Evolutionary conservation across 2,888 invertebrate species (phyloP), one percentile per base, ranked within the genome.

Genomic region (Brassicogethes aeneus): DNA sequence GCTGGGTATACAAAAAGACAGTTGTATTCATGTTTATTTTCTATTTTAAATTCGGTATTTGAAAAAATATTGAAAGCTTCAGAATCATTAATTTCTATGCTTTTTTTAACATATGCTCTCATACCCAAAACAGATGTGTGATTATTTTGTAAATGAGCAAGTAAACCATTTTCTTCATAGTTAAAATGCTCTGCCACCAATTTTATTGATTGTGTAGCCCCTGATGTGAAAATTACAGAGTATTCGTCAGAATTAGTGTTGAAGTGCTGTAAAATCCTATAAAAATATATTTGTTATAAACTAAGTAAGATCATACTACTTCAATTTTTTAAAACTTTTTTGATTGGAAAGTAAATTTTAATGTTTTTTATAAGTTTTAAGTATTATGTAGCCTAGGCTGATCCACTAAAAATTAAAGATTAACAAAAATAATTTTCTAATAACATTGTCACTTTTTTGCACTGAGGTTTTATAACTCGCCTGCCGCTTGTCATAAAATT

Each of bases 41-140:
- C n/a, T n/a, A n/a, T n/a, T n/a, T n/a, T n/a, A n/a, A n/a, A n/a
- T 10, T 32, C 32, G 7, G 32, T 32, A 13, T 17, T 30, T 3
- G 47, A 43, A 31, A 54, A 37, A 35, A 47, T 61, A 16, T 68
- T 55, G 42, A 79, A 62, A 34, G 82, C 74, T 44, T 80, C 72
- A 15, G 76, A 65, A 51, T 76, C 76, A 23, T 72, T 69, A 31
- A 88, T 65, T 44, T 79, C 76, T 44, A 71, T 67, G 13, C 79
- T 63, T 39, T 75, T 66, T 44, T 65, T 56, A 2, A 85, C 82
- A 39, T 85, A 60, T 64, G 85, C 87, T 60, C 96, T 74, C 78
- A 96, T 83, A 8, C 97, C 96, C 44, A 96, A 71, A 0, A 94
- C 92, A 1, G 96, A 96, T 1, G 96, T 96, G 63, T 97, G 97